Evolutionary conservation across 2,113 vertebrate species (phyloP), one percentile per base, ranked within the genome.

Genomic region (Arvicanthis niloticus): DNA sequence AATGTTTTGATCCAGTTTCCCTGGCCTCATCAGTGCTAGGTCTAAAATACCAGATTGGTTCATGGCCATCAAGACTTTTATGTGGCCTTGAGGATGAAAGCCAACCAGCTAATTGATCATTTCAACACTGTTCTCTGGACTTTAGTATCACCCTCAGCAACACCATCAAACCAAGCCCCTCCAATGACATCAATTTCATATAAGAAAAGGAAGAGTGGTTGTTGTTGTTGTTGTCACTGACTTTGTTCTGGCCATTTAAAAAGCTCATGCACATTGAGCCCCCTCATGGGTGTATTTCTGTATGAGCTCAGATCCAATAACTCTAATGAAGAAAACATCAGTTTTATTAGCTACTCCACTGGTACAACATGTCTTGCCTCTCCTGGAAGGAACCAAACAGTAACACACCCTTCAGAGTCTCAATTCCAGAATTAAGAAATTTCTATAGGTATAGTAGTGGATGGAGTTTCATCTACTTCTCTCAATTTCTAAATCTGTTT

Each of bases 401-500:
- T 95, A 99, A 98, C 31, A 99, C 99, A 1, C 99, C 99, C 97
- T 99, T 99, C 1, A 99, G 99, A 75, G 99, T 99, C 98, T 99
- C 99, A 2, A 99, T 99, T 53, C 99, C 99, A 98, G 99, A 99
- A 96, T 99, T 99, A 87, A 99, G 99, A 97, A 99, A 99, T 67
- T 99, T 99, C 98, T 99, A 99, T 8, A 99, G 99, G 0, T 99
- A 99, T 91, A 99, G 99, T 96, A 99, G 98, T 37, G 99, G 99
- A 0, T 37, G 99, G 99, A 0, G 99, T 99, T 98, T 99, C 99
- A 0, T 99, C 99, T 92, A 99, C 99, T 98, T 99, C 99, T 96
- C 99, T 98, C 96, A 99, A 98, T 98, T 99, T 99, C 98, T 99
- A 99, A 58, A 99, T 99, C 98, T 99, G 99, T 97, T 99, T 99